A percentile compares a stretch with the other conserved stretches of the same genome.
phyloP scores from a whole-genome alignment of 2,888 invertebrate species.

The Agonopterix subpropinquella region DNA sequence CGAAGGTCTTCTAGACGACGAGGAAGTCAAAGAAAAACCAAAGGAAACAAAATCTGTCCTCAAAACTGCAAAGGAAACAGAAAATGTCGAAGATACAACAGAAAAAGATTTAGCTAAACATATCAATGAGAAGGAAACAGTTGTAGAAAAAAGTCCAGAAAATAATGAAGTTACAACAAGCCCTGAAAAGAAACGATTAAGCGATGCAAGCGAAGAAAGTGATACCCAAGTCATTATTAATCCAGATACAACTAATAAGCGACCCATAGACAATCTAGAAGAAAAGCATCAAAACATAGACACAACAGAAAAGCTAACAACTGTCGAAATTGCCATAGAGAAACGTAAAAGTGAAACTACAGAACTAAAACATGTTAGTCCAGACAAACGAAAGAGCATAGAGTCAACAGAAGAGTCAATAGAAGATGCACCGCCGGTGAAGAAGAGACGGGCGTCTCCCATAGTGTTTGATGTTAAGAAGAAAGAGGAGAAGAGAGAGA shows the following conservation, averaged over 20 bases:
- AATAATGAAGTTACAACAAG: constrained; percentile 6
- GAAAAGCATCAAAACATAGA: not conserved
- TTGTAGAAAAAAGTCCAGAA: constrained; percentile 4
- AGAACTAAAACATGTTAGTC: constrained; percentile 8
- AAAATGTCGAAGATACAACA: constrained; percentile 5
- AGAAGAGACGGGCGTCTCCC: constrained; percentile 70
- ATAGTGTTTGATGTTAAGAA: constrained; percentile 70
- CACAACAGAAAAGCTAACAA: constrained; percentile 7
- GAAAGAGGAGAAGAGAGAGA: constrained; percentile 28
- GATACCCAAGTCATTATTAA: constrained; percentile 50
- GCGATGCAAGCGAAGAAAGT: constrained; percentile 47
- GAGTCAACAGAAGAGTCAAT: constrained; percentile 2
- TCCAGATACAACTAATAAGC: constrained; percentile 16
- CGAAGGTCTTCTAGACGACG: constrained; percentile 54
- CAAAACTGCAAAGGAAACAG: constrained; percentile 8
- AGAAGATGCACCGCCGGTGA: constrained; percentile 27
- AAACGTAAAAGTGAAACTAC: constrained; percentile 15
- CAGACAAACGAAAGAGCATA: not conserved
- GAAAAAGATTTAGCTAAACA: constrained; percentile 8
- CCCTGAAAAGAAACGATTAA: constrained; percentile 30
- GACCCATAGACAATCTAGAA: not conserved
- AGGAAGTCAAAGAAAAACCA: constrained; percentile 18
- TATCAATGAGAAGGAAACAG: constrained; percentile 15
- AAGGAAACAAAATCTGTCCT: constrained; percentile 14
- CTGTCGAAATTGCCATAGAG: constrained; percentile 21